Conservation (phyloP, 2,113 vertebrate species). For the Cisticola juncidis region DNA sequence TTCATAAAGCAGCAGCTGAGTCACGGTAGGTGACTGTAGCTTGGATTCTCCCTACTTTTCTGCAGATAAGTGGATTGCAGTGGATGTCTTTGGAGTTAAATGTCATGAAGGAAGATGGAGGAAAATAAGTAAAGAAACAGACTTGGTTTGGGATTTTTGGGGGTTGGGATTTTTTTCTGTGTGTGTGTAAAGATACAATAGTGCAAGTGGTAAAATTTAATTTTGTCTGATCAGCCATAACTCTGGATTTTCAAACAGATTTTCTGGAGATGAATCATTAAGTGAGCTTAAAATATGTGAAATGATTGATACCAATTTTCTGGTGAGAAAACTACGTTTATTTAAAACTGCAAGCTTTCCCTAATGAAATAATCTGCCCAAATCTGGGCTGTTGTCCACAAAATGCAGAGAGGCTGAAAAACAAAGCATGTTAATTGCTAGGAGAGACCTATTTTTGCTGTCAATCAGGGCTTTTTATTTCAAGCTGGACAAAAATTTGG, state of each 20-base stretch:
- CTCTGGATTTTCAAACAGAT: slow-evolving; percentile 9
- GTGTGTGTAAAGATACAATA: neutral
- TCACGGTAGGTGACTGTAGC: neutral
- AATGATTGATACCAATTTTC: slow-evolving; percentile 31
- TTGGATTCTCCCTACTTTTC: neutral
- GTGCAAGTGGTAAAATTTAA: neutral
- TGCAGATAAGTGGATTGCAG: neutral
- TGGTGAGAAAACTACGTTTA: neutral
- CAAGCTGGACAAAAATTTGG: slow-evolving; percentile 14
- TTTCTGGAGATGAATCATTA: slow-evolving; percentile 32
- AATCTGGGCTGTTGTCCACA: slow-evolving; percentile 50
- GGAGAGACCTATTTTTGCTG: slow-evolving; percentile 34
- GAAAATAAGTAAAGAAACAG: neutral
- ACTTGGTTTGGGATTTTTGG: neutral
- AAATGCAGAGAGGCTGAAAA: slow-evolving; percentile 23
- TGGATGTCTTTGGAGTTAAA: neutral
- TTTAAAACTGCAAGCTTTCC: slow-evolving; percentile 19
- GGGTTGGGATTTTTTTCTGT: neutral
- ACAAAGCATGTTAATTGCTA: slow-evolving; percentile 46
- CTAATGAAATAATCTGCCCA: slow-evolving; percentile 49
- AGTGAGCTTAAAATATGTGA: neutral
- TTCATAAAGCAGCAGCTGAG: neutral
- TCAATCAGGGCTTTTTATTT: slow-evolving; percentile 49
- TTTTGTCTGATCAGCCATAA: neutral
- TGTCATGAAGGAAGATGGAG: neutral